Evolutionary conservation across 2,888 invertebrate species (phyloP), one percentile per base, ranked within the genome.

Genomic region (Dryadula phaetusa): DNA sequence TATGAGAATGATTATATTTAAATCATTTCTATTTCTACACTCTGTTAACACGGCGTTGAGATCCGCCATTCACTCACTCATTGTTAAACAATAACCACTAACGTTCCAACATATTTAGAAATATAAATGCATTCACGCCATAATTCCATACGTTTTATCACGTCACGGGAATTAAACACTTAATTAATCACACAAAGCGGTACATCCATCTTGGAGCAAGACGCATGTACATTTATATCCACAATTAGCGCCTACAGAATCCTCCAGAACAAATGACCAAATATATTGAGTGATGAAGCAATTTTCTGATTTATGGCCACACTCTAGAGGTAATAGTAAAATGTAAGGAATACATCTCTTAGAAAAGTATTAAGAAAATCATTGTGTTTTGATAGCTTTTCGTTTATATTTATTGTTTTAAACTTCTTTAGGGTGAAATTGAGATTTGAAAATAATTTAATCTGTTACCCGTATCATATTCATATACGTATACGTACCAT

Each of bases 231-330:
- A 28, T 61, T 40, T 37, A 53, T 58, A 60, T 64, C 62, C 67
- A 72, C 75, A 79, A 77, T 78, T 78, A 78, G 76, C 76, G 77
- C 66, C 66, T 66, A 44, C 44, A 70, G 64, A 67, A 62, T 62
- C 65, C 67, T 69, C 68, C 69, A 68, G 72, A 79, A 84, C 80
- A 81, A 84, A 86, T 84, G 82, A 79, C 79, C 73, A 77, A 76
- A 68, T 76, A 77, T 82, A 85, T 85, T 84, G 85, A 87, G 80
- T 82, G 84, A 87, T 86, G 78, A 75, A 75, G 76, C 77, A 77
- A 73, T 76, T 72, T 74, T 71, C 37, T 84, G 82, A 86, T 83
- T 83, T 82, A 82, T 80, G 76, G 67, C 67, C 56, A 65, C 71
- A 74, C 76, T 79, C 79, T 77, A 7, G 37, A 47, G 22, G 22